Conservation (phyloP, 1,140 invertebrate genomes). For the Samia ricini region DNA sequence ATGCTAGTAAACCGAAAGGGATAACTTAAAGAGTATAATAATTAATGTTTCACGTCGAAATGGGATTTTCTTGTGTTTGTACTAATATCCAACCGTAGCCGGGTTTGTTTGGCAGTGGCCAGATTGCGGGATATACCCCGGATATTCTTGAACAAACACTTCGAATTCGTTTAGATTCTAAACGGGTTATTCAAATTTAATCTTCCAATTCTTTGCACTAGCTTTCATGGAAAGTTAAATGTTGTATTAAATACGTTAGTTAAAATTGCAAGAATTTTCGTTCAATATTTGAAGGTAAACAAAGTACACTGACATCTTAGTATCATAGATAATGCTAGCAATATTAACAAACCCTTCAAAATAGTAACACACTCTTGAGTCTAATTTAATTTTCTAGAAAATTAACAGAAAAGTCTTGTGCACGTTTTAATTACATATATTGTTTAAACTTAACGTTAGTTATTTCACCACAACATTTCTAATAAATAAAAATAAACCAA, state of each 20-base stretch:
- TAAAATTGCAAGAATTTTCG: neutral
- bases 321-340: too few species aligned
- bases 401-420: too few species aligned
- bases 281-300: too few species aligned
- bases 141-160: neutral
- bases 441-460: too few species aligned
- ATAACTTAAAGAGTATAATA: constrained; percentile 26
- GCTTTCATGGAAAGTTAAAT: neutral
- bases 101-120: neutral
- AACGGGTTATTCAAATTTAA: neutral
- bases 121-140: neutral
- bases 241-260: neutral
- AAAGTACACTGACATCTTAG: too few species aligned
- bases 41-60: constrained; percentile 22
- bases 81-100: neutral
- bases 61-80: constrained; percentile 21
- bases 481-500: too few species aligned
- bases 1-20: constrained; percentile 8
- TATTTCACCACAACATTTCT: too few species aligned
- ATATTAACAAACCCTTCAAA: too few species aligned
- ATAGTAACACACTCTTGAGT: too few species aligned
- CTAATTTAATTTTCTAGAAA: too few species aligned
- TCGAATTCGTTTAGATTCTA: neutral
- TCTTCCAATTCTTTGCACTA: neutral
- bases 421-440: too few species aligned